A percentile compares a stretch with the other conserved stretches of the same genome.
These are phyloP conservation scores for Notarius quadriscutis DNA, from an alignment of 2,113 vertebrate genomes.

Conservation along the genomic window DNA sequence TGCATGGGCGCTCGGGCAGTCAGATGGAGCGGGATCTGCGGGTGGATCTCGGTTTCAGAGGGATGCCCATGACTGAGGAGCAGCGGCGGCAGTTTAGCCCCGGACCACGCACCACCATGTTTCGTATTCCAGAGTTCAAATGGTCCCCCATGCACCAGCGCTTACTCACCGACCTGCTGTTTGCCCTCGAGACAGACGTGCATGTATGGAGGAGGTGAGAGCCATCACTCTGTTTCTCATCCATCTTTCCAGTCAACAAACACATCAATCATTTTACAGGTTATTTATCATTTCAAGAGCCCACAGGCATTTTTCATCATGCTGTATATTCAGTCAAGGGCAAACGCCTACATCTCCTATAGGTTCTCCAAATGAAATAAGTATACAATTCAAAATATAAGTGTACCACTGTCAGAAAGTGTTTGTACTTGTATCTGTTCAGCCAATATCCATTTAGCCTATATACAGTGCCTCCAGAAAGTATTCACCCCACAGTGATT, in stretches of 20 bases:
- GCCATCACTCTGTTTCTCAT: constrained; percentile 10
- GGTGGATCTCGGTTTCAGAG: constrained; percentile 94
- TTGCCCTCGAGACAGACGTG: constrained; percentile 96
- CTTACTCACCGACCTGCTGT: constrained; percentile 92
- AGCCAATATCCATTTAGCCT: too few species aligned
- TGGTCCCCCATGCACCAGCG: constrained; percentile 99
- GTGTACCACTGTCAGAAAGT: background rate
- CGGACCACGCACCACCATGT: constrained; percentile 97
- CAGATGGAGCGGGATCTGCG: constrained; percentile 92
- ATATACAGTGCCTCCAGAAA: background rate
- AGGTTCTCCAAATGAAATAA: background rate
- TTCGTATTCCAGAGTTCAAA: constrained; percentile 98
- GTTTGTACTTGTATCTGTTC: background rate
- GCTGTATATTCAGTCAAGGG: background rate
- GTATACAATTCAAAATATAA: background rate
- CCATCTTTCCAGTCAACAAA: background rate
- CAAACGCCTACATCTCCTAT: background rate
- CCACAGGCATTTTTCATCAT: background rate
- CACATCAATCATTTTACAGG: background rate
- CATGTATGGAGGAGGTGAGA: constrained; percentile 96
- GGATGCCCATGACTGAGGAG: constrained; percentile 99
- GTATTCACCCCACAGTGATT: background rate
- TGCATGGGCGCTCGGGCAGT: constrained; percentile 84
- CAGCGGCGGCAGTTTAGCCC: constrained; percentile 97
- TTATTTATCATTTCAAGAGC: background rate